Percentiles rank a stretch among this genome's conserved stretches.
phyloP scores from a whole-genome alignment of 2,797 vertebrate genomes.

The Pantherophis alleghaniensis region DNA sequence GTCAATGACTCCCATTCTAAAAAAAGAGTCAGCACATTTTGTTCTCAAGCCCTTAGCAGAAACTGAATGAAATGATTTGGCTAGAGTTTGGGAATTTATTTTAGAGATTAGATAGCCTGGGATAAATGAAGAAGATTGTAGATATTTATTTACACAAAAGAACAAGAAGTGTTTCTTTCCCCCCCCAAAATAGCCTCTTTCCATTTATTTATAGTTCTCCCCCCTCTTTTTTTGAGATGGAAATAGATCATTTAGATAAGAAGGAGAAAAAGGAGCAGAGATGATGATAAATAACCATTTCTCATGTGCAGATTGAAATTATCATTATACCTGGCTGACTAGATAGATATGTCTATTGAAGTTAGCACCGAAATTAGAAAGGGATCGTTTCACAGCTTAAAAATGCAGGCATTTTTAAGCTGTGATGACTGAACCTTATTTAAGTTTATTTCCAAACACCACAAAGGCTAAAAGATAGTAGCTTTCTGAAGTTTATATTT shows the following conservation, averaged over 20 bases:
- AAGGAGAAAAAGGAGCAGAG: conserved; percentile 33
- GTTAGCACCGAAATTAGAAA: conserved; percentile 61
- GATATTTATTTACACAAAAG: conserved; percentile 55
- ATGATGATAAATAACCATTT: conserved; percentile 60
- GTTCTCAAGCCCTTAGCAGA: conserved; percentile 10
- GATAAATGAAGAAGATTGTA: conserved; percentile 53
- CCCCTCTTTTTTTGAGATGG: conserved; percentile 13
- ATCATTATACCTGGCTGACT: conserved; percentile 60
- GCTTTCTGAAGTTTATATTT: conserved; percentile 26
- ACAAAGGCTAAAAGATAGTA: background rate
- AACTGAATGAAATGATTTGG: conserved; percentile 27
- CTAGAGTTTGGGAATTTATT: conserved; percentile 47
- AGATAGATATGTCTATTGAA: conserved; percentile 57
- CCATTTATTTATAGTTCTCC: conserved; percentile 58
- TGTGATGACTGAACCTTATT: conserved; percentile 31
- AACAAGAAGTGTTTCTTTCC: conserved; percentile 47
- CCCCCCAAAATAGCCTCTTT: conserved; percentile 58
- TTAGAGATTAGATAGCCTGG: conserved; percentile 59
- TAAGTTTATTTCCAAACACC: conserved; percentile 33
- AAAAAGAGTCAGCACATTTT: background rate
- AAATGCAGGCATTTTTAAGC: conserved; percentile 44
- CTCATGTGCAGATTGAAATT: conserved; percentile 53
- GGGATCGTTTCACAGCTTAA: conserved; percentile 47
- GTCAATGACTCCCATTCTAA: background rate
- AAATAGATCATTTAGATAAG: conserved; percentile 61